Evolutionary conservation across 2,113 vertebrate genomes (phyloP).

Genomic region (Brachionichthys hirsutus): DNA sequence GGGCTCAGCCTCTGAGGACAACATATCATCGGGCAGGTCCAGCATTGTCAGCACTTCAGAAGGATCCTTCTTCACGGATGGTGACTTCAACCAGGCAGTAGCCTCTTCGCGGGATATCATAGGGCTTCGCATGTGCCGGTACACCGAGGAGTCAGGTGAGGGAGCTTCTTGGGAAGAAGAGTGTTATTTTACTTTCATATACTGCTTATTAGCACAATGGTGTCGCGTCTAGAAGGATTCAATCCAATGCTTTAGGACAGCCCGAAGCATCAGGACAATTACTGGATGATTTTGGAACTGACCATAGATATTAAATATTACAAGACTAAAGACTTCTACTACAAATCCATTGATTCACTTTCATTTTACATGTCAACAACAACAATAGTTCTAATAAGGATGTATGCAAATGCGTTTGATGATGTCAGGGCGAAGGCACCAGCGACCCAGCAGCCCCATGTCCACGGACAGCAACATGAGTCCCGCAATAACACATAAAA

Average conservation of each 20-base stretch:
- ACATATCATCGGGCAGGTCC: constrained; percentile 91
- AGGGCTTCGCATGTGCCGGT: constrained; percentile 85
- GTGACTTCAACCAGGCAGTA: constrained; percentile 90
- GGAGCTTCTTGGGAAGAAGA: not conserved
- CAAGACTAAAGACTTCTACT: too few species aligned
- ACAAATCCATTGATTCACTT: too few species aligned
- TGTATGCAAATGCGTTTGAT: constrained; percentile 70
- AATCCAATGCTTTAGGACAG: not conserved
- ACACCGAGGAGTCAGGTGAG: constrained; percentile 79
- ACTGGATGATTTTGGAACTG: not conserved
- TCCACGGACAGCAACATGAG: constrained; percentile 96
- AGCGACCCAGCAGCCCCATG: constrained; percentile 89
- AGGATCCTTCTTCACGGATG: constrained; percentile 93
- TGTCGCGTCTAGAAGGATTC: not conserved
- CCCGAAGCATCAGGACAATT: constrained; percentile 1
- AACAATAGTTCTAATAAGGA: too few species aligned
- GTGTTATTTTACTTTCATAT: not conserved
- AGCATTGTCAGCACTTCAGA: constrained; percentile 90
- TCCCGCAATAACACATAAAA: constrained; percentile 87
- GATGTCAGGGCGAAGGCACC: constrained; percentile 73
- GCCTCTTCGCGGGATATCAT: constrained; percentile 85
- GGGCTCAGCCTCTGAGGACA: constrained; percentile 94
- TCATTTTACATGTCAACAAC: too few species aligned
- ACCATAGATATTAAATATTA: too few species aligned
- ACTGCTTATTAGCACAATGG: not conserved